Evolutionary conservation across 2,888 invertebrate genomes (phyloP), one percentile per base, ranked within the genome.

Genomic region (Apodemia mormo): DNA sequence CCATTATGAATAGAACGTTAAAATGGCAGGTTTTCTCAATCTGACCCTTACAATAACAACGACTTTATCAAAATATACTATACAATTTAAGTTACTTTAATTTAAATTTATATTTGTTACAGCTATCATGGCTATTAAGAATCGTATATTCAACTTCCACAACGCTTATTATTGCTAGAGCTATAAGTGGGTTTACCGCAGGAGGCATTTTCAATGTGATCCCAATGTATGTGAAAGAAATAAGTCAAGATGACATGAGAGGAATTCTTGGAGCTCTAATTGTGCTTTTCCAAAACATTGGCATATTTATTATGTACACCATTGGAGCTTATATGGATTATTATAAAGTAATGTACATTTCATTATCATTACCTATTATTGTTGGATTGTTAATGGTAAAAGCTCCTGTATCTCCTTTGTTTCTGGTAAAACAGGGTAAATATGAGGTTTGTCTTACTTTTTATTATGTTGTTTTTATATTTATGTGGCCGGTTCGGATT

Each of bases 141-240:
- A 40, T 71, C 2, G 61, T 33, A 2, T 22, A 66, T 9, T 37
- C 70, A 7, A 58, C 67, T n/a, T 45, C 33, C 2, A 14, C 66
- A 33, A 52, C 54, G 10, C 45, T 71, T 2, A 58, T 71, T 4
- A 43, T 71, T 45, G 70, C 68, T 2, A 65, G 70, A 71, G 30
- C 65, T 0, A 14, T 68, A 29, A 56, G 65, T 58, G 70, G 70
- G 10, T 43, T 67, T 22, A 52, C 22, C 12, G 65, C 70, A 12
- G 70, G 64, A 0, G 70, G 70, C 1, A 43, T 67, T 43, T 70
- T 54, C 5, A 65, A 12, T 3, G 61, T 67, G 0, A 54, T 43
- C 2, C 52, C 70, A 2, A 71, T 70, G 54, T 70, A 70, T 33
- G 49, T 70, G 1, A 70, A 70, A 45, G 68, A 70, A 70, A 70